A percentile compares a stretch with the other conserved stretches of the same genome.
Evolutionary conservation across 2,888 invertebrate species (phyloP).

Genomic region (Epinotia demarniana): DNA sequence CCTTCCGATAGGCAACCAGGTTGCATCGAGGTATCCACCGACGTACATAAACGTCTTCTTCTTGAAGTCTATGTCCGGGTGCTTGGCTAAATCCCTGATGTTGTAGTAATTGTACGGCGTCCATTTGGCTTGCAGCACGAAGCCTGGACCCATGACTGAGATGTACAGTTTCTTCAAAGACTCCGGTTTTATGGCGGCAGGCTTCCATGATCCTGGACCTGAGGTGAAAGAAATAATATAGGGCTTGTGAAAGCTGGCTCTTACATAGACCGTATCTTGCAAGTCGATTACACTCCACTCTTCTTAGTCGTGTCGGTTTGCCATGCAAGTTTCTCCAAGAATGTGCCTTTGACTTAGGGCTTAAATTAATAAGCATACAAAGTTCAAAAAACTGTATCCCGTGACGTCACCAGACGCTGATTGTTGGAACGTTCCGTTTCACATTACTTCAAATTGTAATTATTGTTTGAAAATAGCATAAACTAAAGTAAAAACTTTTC

Average conservation of each 20-base stretch:
- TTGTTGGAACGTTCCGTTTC: no score
- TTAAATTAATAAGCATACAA: no score
- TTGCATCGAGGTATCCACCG: slow-evolving; percentile 68
- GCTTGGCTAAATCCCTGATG: slow-evolving; percentile 58
- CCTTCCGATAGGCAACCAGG: slow-evolving; percentile 54
- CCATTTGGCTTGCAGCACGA: slow-evolving; percentile 47
- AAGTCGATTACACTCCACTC: no score
- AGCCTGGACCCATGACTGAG: slow-evolving; percentile 54
- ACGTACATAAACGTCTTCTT: slow-evolving; percentile 67
- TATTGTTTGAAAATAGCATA: no score
- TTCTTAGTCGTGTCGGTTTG: no score
- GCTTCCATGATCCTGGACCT: slow-evolving; percentile 66
- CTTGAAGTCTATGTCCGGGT: slow-evolving; percentile 56
- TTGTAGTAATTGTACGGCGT: slow-evolving; percentile 65
- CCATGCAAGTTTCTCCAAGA: no score
- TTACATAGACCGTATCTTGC: no score
- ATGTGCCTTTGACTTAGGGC: no score
- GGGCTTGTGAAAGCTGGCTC: neutral
- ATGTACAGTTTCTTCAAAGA: slow-evolving; percentile 61
- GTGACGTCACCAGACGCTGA: no score
- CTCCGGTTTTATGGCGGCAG: slow-evolving; percentile 61
- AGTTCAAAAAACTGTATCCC: no score
- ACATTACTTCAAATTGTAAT: no score
- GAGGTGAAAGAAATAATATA: slow-evolving; percentile 43
- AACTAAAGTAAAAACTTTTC: no score